Base-by-base conservation (phyloP, 2,888 invertebrate genomes). In the Teinopalpus imperialis region DNA sequence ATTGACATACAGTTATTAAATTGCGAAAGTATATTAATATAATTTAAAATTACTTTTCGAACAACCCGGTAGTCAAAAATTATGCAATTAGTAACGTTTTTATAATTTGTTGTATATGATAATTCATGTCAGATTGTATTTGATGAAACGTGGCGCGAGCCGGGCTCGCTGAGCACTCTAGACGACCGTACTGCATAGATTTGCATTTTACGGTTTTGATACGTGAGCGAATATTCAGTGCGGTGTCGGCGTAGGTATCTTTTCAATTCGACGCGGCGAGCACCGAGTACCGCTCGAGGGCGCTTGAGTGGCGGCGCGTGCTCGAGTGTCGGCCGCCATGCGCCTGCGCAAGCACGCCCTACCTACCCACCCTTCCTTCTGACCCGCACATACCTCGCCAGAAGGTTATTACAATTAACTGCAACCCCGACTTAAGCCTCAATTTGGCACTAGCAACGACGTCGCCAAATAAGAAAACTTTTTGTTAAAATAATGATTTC, bases 151-250 rank as follows among this genome's bases (percentile, higher is more conserved):
- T 71, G 65, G 70, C 61, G 66, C 57, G 61, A 63, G 57, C 59
- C 61, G 62, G 68, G 59, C 68, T 67, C 64, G 64, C 68, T 65
- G 73, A 77, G 81, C 69, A 79, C 81, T 75, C 74, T 77, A 81
- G 81, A 82, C 79, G 74, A 78, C 80, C 81, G 75, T 79, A 79
- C 80, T 78, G 85, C 82, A 83, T 83, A 82, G 82, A 87, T 88
- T 88, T 88, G 85, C 88, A 87, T 87, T 86, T 86, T 87, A 82
- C 81, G 72, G 81, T 83, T 87, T 85, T 85, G 83, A 85, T 87
- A 86, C 80, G 80, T 81, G 80, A 75, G 78, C 82, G 85, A 83
- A 86, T 83, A 87, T 87, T 83, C 83, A 86, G 80, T 73, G 74
- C 75, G 71, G 81, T 81, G 83, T 82, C 74, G 76, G 77, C 66